Evolutionary conservation across 1,140 invertebrate genomes (phyloP).

Genomic region (Ridgeia piscesae): DNA sequence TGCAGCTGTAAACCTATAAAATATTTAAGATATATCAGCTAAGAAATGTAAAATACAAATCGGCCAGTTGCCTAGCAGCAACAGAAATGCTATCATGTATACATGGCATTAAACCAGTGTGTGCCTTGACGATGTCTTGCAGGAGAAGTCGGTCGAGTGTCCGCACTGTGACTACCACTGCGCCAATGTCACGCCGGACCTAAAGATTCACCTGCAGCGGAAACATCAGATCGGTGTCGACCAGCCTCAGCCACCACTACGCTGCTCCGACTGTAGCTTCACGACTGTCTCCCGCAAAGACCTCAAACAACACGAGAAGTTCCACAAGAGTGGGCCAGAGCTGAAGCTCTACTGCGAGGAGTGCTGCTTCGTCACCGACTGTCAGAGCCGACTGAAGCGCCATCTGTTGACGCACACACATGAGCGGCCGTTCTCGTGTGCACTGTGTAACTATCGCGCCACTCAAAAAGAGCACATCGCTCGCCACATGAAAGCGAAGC

Average conservation of each 20-base stretch:
- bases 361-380: constrained; percentile 56
- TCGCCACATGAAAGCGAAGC: constrained; percentile 43
- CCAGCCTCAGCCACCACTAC: not conserved
- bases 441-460: constrained; percentile 48
- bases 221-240: constrained; percentile 35
- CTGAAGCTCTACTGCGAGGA: constrained; percentile 54
- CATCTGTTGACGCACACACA: constrained; percentile 52
- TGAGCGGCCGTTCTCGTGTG: constrained; percentile 51
- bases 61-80: too few relatives aligned
- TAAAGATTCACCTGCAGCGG: constrained; percentile 50
- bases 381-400: constrained; percentile 49
- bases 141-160: constrained; percentile 34
- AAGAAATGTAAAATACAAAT: too few relatives aligned
- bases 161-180: constrained; percentile 52
- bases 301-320: constrained; percentile 53
- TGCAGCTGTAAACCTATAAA: too few relatives aligned
- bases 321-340: constrained; percentile 52
- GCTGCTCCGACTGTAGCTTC: constrained; percentile 41
- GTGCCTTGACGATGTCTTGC: constrained; percentile 21
- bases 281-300: constrained; percentile 46
- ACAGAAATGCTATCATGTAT: too few relatives aligned
- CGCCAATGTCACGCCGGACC: constrained; percentile 52
- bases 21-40: too few relatives aligned
- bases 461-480: constrained; percentile 54
- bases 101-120: not conserved